Base-by-base conservation (phyloP, 2,888 invertebrate genomes). In the Pecten maximus region DNA sequence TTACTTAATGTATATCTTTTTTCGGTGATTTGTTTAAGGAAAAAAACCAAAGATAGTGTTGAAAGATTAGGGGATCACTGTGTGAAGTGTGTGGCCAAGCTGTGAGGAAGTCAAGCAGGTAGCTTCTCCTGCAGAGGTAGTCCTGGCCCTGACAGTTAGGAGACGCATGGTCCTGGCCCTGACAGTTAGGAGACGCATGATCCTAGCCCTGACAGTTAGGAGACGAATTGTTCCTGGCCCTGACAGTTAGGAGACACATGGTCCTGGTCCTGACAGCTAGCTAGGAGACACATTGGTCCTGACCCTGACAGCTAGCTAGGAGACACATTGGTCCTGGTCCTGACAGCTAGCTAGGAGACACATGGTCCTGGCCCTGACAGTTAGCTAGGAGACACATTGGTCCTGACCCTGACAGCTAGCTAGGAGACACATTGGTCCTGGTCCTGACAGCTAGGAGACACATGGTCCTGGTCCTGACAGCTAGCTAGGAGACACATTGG, bases 1-100 rank as follows among this genome's bases (percentile, higher is more conserved):
- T 74, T 35, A 74, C 35, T 74, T 74, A 74, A 74, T 74, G 74
- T 74, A 35, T 74, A 74, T 28, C 10, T 74, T 74, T 74, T 74
- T 10, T 44, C n/a, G n/a, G n/a, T n/a, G 28, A 28, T 74, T 74
- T 74, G 12, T 74, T 74, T 74, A 74, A 74, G 28, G 10, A 74
- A 15, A 74, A 74, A 74, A 74, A 74, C 10, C 0, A 2, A 16
- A 74, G 74, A 74, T 74, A 74, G 74, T 28, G 74, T 74, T 35
- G 74, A 74, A 12, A 28, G 74, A 74, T 74, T 74, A 74, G 28
- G 35, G 54, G 8, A 35, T 74, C 35, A 23, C 35, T 15, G 74
- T 74, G 74, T 74, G 10, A 74, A 74, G 74, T 28, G 35, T 74
- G 10, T 28, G 35, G 74, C 74, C 28, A 74, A 74, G 74, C 28